These are phyloP conservation scores for Taenioides sp. DNA, from an alignment of 2,797 vertebrate genomes.

Conservation along the genomic window DNA sequence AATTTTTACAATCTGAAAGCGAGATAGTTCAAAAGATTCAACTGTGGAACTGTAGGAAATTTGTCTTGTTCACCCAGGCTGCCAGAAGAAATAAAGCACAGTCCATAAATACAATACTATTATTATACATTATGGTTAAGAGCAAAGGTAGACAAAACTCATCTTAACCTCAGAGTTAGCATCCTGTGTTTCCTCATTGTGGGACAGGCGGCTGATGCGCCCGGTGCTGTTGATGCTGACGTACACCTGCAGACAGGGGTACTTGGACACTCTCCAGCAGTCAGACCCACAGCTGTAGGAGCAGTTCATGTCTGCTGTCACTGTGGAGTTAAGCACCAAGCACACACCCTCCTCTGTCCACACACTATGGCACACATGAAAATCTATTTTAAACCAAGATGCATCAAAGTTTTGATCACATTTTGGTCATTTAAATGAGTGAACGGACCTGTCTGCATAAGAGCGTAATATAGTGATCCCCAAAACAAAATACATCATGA, in stretches of 20 bases:
- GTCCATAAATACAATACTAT: background rate
- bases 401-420: slow-evolving; percentile 8
- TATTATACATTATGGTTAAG: background rate
- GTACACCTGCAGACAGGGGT: slow-evolving; percentile 93
- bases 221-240: slow-evolving; percentile 91
- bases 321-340: slow-evolving; percentile 86
- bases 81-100: background rate
- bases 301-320: slow-evolving; percentile 90
- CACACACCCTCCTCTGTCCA: slow-evolving; percentile 93
- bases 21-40: background rate
- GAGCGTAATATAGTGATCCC: slow-evolving; percentile 89
- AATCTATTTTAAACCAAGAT: slow-evolving; percentile 33
- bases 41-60: background rate
- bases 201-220: slow-evolving; percentile 86
- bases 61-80: background rate
- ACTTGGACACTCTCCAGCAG: slow-evolving; percentile 90
- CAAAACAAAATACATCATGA: slow-evolving; percentile 97
- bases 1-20: background rate
- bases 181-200: slow-evolving; percentile 91
- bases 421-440: slow-evolving; percentile 33
- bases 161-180: slow-evolving; percentile 87
- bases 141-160: background rate
- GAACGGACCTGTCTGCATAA: slow-evolving; percentile 90
- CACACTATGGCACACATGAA: slow-evolving; percentile 75
- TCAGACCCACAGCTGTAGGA: slow-evolving; percentile 92